Conservation (phyloP, 2,888 invertebrate species). For the Torymus aiolomorphi region DNA sequence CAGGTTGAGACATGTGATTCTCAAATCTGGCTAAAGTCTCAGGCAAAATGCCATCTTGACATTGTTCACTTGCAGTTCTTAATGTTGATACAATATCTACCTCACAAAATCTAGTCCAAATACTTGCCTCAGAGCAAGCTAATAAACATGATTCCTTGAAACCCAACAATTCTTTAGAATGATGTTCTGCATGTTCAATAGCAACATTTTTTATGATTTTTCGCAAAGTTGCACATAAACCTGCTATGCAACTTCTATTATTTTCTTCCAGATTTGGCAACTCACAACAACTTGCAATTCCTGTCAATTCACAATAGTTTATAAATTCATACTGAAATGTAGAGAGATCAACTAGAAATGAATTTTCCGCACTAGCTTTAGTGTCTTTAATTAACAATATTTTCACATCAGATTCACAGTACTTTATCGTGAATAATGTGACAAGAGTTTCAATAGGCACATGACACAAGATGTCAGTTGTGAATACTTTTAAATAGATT, state of each 20-base stretch:
- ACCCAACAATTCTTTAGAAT: slow-evolving; percentile 81
- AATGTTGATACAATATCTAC: slow-evolving; percentile 81
- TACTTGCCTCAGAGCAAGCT: slow-evolving; percentile 89
- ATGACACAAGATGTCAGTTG: slow-evolving; percentile 62
- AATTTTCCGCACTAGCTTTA: slow-evolving; percentile 60
- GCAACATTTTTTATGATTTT: slow-evolving; percentile 77
- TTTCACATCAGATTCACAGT: slow-evolving; percentile 77
- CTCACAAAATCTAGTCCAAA: slow-evolving; percentile 96
- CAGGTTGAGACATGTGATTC: slow-evolving; percentile 88
- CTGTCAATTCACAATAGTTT: slow-evolving; percentile 73
- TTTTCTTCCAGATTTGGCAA: slow-evolving; percentile 82
- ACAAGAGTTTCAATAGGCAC: slow-evolving; percentile 82
- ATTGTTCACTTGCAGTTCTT: slow-evolving; percentile 49
- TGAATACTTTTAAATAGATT: slow-evolving; percentile 70
- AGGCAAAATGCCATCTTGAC: slow-evolving; percentile 77
- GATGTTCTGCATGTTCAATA: slow-evolving; percentile 65
- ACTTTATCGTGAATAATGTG: slow-evolving; percentile 80
- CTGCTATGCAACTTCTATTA: slow-evolving; percentile 82
- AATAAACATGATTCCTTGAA: slow-evolving; percentile 88
- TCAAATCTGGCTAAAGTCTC: slow-evolving; percentile 87
- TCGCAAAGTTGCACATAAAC: slow-evolving; percentile 85
- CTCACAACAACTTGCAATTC: slow-evolving; percentile 75
- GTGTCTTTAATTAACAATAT: slow-evolving; percentile 75
- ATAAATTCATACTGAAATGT: slow-evolving; percentile 72
- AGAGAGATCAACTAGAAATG: slow-evolving; percentile 71